Percentiles rank a stretch among this genome's conserved stretches.
These are phyloP conservation scores for Heliconius ethilla DNA, from an alignment of 2,888 invertebrate genomes.

Conservation along the genomic window DNA sequence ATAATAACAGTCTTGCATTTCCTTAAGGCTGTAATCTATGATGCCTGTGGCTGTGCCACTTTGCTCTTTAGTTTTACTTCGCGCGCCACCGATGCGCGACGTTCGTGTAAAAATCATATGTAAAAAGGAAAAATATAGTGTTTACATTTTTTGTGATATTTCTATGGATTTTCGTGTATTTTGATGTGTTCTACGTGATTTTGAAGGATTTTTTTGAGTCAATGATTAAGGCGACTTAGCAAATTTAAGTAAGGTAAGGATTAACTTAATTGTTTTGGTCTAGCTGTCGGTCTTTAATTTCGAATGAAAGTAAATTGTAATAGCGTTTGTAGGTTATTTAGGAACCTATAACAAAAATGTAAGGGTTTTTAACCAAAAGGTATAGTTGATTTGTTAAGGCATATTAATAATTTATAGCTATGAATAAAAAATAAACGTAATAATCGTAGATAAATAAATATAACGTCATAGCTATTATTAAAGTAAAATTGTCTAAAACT, in stretches of 20 bases:
- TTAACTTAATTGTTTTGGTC: neutral
- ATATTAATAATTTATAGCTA: no score
- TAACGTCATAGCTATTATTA: neutral
- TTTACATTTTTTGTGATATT: conserved; percentile 28
- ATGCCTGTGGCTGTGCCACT: conserved; percentile 42
- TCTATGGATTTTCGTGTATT: conserved; percentile 1
- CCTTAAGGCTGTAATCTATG: conserved; percentile 48
- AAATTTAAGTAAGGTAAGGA: neutral
- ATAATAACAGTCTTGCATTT: conserved; percentile 46
- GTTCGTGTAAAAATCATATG: conserved; percentile 55
- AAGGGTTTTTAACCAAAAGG: neutral
- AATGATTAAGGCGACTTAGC: neutral
- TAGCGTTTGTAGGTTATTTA: neutral
- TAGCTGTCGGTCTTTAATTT: neutral
- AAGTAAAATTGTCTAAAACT: neutral
- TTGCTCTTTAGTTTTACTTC: conserved; percentile 58
- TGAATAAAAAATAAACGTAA: no score
- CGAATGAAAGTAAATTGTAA: neutral
- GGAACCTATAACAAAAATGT: no score
- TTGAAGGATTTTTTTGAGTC: conserved; percentile 11
- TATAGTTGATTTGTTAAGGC: neutral
- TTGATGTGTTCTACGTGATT: neutral
- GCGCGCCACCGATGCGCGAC: conserved; percentile 64
- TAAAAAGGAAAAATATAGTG: conserved; percentile 37
- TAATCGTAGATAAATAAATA: no score